These are phyloP conservation scores for Solenopsis fugax DNA, from an alignment of 1,140 invertebrate genomes.

Conservation along the genomic window DNA sequence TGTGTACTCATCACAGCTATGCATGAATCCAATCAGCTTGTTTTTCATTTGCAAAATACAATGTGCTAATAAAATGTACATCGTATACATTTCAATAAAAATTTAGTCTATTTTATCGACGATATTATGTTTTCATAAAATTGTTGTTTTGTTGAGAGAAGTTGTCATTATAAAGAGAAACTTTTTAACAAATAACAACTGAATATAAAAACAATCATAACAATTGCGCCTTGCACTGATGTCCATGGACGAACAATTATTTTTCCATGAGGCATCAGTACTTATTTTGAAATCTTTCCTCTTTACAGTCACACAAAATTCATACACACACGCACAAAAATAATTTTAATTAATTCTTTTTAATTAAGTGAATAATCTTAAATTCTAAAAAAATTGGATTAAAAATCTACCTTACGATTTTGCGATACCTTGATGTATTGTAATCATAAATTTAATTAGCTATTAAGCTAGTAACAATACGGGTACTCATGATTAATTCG, in stretches of 20 bases:
- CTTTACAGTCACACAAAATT: neutral
- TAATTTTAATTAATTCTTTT: neutral
- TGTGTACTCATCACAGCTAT: too few relatives aligned
- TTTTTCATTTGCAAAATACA: too few relatives aligned
- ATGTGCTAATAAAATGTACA: too few relatives aligned
- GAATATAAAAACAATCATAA: neutral
- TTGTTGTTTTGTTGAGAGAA: neutral
- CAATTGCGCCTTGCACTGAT: too few relatives aligned
- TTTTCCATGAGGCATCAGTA: neutral
- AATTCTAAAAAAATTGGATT: neutral
- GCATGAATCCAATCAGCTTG: too few relatives aligned
- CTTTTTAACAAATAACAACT: neutral
- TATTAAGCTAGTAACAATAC: neutral
- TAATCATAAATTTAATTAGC: slow-evolving; percentile 16
- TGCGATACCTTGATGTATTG: neutral
- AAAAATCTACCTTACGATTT: neutral
- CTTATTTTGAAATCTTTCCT: neutral
- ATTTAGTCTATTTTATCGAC: too few relatives aligned
- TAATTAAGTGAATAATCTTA: too few relatives aligned
- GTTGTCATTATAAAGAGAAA: neutral
- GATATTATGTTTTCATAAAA: neutral
- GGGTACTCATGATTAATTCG: neutral
- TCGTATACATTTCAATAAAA: too few relatives aligned
- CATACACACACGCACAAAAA: neutral
- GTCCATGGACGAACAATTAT: neutral